Evolutionary conservation across 2,888 invertebrate genomes (phyloP), one percentile per base, ranked within the genome.

Genomic region (Drosophila merina): DNA sequence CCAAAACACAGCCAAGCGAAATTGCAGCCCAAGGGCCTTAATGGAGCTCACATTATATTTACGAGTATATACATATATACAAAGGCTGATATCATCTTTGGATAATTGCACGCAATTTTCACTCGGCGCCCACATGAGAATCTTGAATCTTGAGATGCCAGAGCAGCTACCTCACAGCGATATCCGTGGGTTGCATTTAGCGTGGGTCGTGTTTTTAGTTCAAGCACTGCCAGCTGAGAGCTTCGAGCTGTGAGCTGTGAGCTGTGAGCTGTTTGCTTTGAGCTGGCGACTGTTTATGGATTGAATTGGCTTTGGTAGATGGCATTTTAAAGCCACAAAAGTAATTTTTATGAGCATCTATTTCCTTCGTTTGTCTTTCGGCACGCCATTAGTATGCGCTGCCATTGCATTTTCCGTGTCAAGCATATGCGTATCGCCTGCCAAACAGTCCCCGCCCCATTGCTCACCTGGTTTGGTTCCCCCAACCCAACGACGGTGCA

Each of bases 31-130:
- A 30, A 42, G 59, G 48, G 69, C 44, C 20, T 20, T 28, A 36
- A 56, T 50, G 36, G 36, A 47, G 47, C 30, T 31, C 20, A 14
- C 20, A 8, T 8, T 20, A 20, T 8, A 7, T 14, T 14, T 14
- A 14, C 14, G 14, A 14, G 14, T 14, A 14, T 47, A 31, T 40
- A 26, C 30, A 44, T 25, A 10, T 40, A 50, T 50, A 56, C 30
- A 25, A 33, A 26, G 62, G 79, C 71, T 77, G 79, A 79, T 85
- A 85, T 79, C 86, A 82, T 82, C 83, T 77, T 72, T 77, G 68
- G 72, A 82, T 82, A 82, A 85, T 82, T 82, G 83, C 86, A 76
- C 78, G 79, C 86, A 82, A 85, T 82, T 85, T 81, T 85, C 82
- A 75, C 79, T 74, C 64, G 64, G 68, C 85, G 79, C 80, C 80